A percentile compares a stretch with the other conserved stretches of the same genome.
Conservation (phyloP, 2,797 vertebrate genomes). For the Pogonophryne albipinna region DNA sequence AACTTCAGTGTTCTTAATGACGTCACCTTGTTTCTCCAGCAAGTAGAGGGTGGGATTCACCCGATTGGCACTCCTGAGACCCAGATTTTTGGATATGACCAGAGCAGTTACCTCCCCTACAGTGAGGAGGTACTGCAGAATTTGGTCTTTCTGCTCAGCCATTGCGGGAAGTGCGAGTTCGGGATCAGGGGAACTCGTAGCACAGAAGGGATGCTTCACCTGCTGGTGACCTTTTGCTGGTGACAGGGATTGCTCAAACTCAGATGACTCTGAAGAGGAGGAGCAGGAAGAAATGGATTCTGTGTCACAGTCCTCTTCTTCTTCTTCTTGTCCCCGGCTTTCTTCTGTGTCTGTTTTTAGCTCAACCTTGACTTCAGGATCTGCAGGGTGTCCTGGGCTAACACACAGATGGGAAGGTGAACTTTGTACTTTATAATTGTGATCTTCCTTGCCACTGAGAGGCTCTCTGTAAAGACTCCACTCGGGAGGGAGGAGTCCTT, state of each 20-base stretch:
- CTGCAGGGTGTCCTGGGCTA: constrained; percentile 17
- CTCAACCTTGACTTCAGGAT: constrained; percentile 7
- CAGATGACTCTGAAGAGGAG: constrained; percentile 64
- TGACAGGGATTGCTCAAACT: constrained; percentile 56
- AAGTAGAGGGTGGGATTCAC: constrained; percentile 86
- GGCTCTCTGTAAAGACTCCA: constrained; percentile 82
- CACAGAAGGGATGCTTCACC: constrained; percentile 10
- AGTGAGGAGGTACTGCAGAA: constrained; percentile 87
- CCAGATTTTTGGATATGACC: constrained; percentile 91
- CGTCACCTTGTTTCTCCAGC: constrained; percentile 92
- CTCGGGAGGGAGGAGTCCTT: constrained; percentile 80
- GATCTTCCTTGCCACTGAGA: constrained; percentile 24
- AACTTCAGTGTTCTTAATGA: constrained; percentile 72
- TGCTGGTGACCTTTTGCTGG: constrained; percentile 20
- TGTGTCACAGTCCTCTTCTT: constrained; percentile 69
- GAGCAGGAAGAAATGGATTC: constrained; percentile 69
- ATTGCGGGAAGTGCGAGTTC: constrained; percentile 70
- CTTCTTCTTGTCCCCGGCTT: constrained; percentile 27
- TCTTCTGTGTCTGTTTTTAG: constrained; percentile 22
- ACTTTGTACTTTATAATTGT: constrained; percentile 13
- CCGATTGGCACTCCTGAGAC: constrained; percentile 86
- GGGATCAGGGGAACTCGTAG: constrained; percentile 34
- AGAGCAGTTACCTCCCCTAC: constrained; percentile 82
- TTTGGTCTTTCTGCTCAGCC: constrained; percentile 87
- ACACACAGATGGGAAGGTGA: constrained; percentile 6